Conservation (phyloP, 2,113 vertebrate genomes). For the Caranx melampygus region DNA sequence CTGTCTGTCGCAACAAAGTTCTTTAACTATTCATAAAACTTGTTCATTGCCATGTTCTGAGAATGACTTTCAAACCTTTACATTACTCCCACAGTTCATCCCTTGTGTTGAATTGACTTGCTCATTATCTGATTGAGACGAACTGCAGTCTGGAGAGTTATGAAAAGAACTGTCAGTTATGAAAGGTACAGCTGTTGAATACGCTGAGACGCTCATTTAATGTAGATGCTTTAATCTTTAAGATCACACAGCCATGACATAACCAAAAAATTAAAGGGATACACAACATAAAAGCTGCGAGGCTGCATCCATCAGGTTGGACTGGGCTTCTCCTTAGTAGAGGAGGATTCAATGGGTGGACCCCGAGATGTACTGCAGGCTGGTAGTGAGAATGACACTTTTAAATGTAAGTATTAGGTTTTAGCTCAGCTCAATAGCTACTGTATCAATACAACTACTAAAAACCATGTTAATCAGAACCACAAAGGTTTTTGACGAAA, state of each 20-base stretch:
- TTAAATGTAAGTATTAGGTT: too few species aligned
- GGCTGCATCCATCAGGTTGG: too few species aligned
- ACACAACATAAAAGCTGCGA: too few species aligned
- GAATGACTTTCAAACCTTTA: neutral
- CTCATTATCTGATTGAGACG: neutral
- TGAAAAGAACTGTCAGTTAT: constrained; percentile 3
- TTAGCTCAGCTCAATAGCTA: too few species aligned
- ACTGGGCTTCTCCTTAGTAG: too few species aligned
- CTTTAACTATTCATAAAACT: neutral
- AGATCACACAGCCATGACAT: neutral
- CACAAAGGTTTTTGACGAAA: too few species aligned
- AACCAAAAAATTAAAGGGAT: neutral
- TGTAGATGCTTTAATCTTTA: neutral
- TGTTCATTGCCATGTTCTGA: neutral
- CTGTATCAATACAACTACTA: too few species aligned
- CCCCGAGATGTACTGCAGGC: too few species aligned
- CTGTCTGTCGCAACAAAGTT: neutral
- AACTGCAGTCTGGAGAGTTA: neutral
- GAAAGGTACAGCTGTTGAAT: neutral
- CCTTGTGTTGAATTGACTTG: neutral
- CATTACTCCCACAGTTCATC: neutral
- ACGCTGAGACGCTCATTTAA: neutral
- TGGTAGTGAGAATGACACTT: too few species aligned
- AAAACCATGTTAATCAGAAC: too few species aligned
- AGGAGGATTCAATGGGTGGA: too few species aligned